Conservation (phyloP, 2,888 invertebrate genomes). For the Tetragonula carbonaria region DNA sequence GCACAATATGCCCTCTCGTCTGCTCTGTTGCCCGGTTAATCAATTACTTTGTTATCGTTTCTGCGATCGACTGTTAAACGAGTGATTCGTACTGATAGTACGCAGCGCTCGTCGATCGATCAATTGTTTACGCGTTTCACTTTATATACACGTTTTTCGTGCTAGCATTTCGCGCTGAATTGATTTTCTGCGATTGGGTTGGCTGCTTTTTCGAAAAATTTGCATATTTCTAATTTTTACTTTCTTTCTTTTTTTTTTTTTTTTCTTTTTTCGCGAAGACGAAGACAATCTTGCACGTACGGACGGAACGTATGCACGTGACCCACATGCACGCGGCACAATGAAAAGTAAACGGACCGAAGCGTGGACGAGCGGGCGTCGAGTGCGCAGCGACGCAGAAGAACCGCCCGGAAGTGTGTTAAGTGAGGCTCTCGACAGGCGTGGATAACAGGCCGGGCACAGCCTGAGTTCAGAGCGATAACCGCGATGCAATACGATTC, state of each 20-base stretch:
- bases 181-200: no score
- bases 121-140: no score
- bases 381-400: slow-evolving; percentile 61
- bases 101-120: no score
- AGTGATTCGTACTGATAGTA: no score
- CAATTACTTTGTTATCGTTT: no score
- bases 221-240: no score
- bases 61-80: no score
- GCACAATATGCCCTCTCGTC: no score
- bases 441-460: slow-evolving; percentile 63
- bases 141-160: no score
- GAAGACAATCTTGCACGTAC: not conserved
- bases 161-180: no score
- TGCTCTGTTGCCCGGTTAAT: no score
- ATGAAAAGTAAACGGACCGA: slow-evolving; percentile 64
- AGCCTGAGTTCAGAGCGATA: slow-evolving; percentile 40
- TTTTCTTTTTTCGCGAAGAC: not conserved
- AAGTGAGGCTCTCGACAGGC: slow-evolving; percentile 70
- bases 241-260: not conserved
- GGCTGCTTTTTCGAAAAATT: no score
- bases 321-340: slow-evolving; percentile 37
- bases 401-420: slow-evolving; percentile 72
- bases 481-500: slow-evolving; percentile 53
- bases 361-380: slow-evolving; percentile 51
- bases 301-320: slow-evolving; percentile 10